phyloP scores from a whole-genome alignment of 2,797 vertebrate genomes.

The Anguilla marmorata region DNA sequence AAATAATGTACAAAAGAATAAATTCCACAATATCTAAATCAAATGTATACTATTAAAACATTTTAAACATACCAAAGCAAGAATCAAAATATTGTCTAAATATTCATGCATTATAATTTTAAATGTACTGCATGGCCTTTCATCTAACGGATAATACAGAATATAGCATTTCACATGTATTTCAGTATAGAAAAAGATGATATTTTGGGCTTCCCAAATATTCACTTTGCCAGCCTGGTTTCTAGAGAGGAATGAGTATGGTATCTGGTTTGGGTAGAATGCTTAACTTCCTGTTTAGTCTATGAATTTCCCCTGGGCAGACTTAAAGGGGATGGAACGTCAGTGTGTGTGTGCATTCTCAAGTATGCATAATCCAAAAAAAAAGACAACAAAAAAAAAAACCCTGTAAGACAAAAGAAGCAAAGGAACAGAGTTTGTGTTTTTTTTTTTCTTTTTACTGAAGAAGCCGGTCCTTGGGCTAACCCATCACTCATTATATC shows the following conservation, averaged over 20 bases:
- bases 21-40: background rate
- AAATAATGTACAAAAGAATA: background rate
- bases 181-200: background rate
- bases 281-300: slow-evolving; percentile 49
- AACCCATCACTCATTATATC: background rate
- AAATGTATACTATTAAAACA: background rate
- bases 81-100: background rate
- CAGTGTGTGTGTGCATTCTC: slow-evolving; percentile 32
- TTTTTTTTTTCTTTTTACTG: slow-evolving; percentile 10
- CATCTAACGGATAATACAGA: background rate
- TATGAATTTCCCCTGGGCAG: slow-evolving; percentile 30
- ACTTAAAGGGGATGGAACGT: slow-evolving; percentile 1
- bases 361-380: slow-evolving; percentile 2
- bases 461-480: background rate
- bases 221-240: slow-evolving; percentile 10
- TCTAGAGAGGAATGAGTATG: slow-evolving; percentile 26
- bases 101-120: background rate
- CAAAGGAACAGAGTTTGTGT: slow-evolving; percentile 9
- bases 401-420: background rate
- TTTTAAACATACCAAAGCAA: background rate
- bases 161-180: background rate
- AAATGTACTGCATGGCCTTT: background rate
- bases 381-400: background rate
- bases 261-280: slow-evolving; percentile 26
- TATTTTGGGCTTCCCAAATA: background rate